Conservation (phyloP, 2,888 invertebrate species). For the Chrysotoxum bicinctum region DNA sequence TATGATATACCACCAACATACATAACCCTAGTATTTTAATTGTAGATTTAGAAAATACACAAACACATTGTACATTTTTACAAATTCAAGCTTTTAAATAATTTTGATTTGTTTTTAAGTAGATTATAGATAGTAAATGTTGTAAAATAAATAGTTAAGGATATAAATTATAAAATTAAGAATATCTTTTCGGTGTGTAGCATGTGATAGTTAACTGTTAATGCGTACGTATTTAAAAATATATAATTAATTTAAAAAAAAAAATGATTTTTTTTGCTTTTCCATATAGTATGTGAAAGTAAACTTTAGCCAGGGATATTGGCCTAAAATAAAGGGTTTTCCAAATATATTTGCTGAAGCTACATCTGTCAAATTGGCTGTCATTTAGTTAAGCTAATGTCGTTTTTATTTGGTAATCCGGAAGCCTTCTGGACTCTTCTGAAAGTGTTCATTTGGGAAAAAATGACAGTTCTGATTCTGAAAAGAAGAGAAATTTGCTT, state of each 20-base stretch:
- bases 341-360: no score
- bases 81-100: slow-evolving; percentile 1
- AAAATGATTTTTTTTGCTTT: neutral
- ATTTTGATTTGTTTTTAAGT: slow-evolving; percentile 11
- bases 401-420: no score
- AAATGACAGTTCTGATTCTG: no score
- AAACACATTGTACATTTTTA: slow-evolving; percentile 24
- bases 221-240: neutral
- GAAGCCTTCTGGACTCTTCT: no score
- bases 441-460: no score
- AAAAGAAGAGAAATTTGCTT: no score
- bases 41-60: slow-evolving; percentile 1
- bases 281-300: no score
- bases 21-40: neutral
- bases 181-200: slow-evolving; percentile 14
- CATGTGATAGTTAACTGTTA: slow-evolving; percentile 39
- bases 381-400: no score
- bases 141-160: neutral
- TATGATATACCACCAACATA: slow-evolving; percentile 25
- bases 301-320: no score
- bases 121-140: neutral
- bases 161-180: neutral
- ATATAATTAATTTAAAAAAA: neutral
- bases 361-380: no score
- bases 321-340: no score